Evolutionary conservation across 2,113 vertebrate genomes (phyloP).

Genomic region (Origma solitaria): DNA sequence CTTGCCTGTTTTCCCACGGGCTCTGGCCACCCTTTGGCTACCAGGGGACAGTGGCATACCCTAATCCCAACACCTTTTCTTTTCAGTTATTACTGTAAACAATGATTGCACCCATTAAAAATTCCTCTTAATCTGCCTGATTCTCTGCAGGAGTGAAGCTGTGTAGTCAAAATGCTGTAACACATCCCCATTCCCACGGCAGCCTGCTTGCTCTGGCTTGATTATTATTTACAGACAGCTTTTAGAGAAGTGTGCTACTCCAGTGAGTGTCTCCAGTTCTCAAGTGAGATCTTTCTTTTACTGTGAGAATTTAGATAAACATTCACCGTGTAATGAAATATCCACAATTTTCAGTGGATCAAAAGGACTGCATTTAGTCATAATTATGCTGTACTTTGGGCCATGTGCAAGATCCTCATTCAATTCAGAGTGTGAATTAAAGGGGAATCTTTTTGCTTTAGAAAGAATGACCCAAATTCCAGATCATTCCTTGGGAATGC

Average conservation of each 20-base stretch:
- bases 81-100: neutral
- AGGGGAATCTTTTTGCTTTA: neutral
- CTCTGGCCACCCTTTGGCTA: neutral
- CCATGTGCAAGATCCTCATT: neutral
- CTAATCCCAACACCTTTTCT: neutral
- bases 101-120: neutral
- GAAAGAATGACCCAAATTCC: neutral
- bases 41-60: neutral
- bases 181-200: neutral
- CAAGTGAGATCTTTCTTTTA: neutral
- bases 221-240: neutral
- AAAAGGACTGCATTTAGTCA: neutral
- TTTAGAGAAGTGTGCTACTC: neutral
- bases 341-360: neutral
- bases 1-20: neutral
- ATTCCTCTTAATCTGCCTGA: neutral
- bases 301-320: neutral
- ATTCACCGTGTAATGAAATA: neutral
- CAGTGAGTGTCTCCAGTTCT: neutral
- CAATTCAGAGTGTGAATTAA: neutral
- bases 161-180: neutral
- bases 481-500: neutral
- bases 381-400: neutral
- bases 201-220: neutral
- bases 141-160: neutral